Evolutionary conservation across 2,113 vertebrate genomes (phyloP).

Genomic region (Equus przewalskii): DNA sequence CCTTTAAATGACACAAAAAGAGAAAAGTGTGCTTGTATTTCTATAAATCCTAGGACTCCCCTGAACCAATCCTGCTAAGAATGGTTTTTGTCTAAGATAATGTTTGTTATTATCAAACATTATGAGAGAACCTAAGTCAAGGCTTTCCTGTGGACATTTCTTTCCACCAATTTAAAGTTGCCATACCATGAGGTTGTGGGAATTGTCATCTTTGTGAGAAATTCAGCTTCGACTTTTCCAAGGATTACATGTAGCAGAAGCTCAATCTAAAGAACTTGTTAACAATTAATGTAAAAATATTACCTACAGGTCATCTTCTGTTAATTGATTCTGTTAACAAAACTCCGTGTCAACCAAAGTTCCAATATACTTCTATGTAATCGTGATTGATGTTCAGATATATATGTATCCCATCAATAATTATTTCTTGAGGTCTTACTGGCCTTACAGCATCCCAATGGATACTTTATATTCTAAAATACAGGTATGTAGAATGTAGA

Average conservation of each 20-base stretch:
- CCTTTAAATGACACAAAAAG: neutral
- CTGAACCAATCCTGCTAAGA: neutral
- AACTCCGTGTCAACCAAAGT: neutral
- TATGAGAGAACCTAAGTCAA: neutral
- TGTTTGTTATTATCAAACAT: neutral
- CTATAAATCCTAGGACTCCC: neutral
- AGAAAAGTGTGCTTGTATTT: neutral
- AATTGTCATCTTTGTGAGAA: neutral
- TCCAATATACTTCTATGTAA: constrained; percentile 20
- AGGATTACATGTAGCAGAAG: neutral
- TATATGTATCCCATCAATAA: neutral
- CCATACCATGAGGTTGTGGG: rapidly evolving
- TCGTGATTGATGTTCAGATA: neutral
- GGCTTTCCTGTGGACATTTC: neutral
- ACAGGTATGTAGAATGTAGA: neutral
- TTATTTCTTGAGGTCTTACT: neutral
- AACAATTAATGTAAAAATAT: neutral
- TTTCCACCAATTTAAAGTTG: neutral
- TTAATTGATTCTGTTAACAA: constrained; percentile 38
- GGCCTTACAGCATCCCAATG: neutral
- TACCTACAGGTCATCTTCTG: neutral
- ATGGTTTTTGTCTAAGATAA: neutral
- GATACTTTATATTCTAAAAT: neutral
- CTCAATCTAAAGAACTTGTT: neutral
- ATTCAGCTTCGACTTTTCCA: neutral